Evolutionary conservation across 2,797 vertebrate genomes (phyloP), one percentile per base, ranked within the genome.

Genomic region (Heterohyrax brucei): DNA sequence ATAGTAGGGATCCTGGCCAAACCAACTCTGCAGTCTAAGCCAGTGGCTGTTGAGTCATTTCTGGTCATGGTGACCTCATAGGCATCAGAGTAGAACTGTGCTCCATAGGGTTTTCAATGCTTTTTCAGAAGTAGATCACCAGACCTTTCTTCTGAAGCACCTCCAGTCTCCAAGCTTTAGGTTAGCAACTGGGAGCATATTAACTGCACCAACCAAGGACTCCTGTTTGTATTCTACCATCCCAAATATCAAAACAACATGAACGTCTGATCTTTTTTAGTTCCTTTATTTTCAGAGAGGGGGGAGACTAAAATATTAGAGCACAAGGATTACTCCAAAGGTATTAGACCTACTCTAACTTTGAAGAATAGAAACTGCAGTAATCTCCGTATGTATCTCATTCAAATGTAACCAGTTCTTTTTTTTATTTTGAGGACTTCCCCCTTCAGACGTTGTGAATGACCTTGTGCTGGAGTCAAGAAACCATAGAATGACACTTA

Each of bases 211-310:
- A 72, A 5, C 19, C n/a, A 7, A n/a, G n/a, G n/a, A 33, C n/a
- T 72, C 12, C 30, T 33, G 10, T 53, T 75, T 24, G 44, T 44
- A n/a, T 59, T 82, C 80, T 68, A 1, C 9, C 46, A 9, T 48
- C 24, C 73, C 26, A 73, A 39, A 86, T 62, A 26, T 5, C 33
- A 72, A 78, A 70, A 61, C 24, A 90, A 61, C 64, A 28, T 21
- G 28, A 46, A 2, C n/a, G 4, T 64, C 75, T 87, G 30, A 56
- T 87, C 39, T 89, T 56, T 81, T 66, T 56, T 64, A 77, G 59
- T 85, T 84, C 48, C 7, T 89, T 89, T 70, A 66, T 89, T 90
- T 96, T 93, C 50, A 70, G 16, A n/a, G 59, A 33, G 13, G 93
- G 21, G 18, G 13, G 3, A 89, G 6, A 72, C 1, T 56, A 3